Conservation (phyloP, 2,888 invertebrate species). For the Acholoe squamosa region DNA sequence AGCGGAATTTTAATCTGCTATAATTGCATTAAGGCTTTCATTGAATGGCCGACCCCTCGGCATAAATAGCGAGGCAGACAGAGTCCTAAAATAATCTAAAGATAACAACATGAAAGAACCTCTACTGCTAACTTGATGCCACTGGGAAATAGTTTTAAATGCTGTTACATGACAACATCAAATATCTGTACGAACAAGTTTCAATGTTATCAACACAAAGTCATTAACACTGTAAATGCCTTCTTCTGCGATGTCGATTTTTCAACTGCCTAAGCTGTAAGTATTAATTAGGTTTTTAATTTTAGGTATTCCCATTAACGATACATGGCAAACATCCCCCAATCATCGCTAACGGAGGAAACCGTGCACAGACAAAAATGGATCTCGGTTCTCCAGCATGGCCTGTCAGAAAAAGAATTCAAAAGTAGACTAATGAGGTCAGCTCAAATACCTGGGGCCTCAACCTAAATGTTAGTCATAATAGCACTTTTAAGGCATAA, state of each 20-base stretch:
- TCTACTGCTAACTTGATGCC: no score
- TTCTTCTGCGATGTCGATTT: background rate
- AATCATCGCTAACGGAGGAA: background rate
- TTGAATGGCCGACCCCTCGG: no score
- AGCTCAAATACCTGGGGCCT: slow-evolving; percentile 10
- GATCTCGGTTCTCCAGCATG: background rate
- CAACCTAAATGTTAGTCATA: background rate
- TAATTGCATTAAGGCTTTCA: no score
- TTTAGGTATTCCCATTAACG: slow-evolving; percentile 16
- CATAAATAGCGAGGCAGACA: no score
- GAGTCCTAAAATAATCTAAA: no score
- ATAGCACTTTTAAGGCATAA: background rate
- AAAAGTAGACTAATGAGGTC: slow-evolving; percentile 13
- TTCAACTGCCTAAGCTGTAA: background rate
- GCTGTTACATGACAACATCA: no score
- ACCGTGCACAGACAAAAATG: slow-evolving; percentile 12
- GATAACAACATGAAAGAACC: no score
- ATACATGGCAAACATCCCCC: background rate
- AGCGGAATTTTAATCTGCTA: no score
- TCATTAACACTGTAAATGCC: background rate
- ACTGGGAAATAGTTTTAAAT: no score
- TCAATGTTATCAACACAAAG: no score
- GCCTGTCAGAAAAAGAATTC: background rate
- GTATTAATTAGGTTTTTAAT: slow-evolving; percentile 26
- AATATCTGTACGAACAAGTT: no score